A percentile compares a stretch with the other conserved stretches of the same genome.
These are phyloP conservation scores for Gobiocypris rarus DNA, from an alignment of 2,113 vertebrate species.

Conservation along the genomic window DNA sequence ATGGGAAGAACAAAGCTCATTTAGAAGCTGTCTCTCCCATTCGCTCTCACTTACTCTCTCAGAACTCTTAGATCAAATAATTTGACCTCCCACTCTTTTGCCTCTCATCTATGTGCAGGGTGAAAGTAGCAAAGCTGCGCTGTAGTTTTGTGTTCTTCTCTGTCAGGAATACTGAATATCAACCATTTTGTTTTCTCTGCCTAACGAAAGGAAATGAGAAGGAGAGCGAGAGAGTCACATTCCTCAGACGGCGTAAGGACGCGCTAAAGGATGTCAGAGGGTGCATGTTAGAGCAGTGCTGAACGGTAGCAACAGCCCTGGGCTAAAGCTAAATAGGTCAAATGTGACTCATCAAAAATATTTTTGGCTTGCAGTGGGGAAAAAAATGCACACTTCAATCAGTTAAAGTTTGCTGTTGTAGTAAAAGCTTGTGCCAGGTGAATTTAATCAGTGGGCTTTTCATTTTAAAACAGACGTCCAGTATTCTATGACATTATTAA, in stretches of 20 bases:
- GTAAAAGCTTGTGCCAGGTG: slow-evolving; percentile 12
- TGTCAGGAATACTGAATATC: slow-evolving; percentile 33
- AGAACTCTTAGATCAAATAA: slow-evolving; percentile 36
- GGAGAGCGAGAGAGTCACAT: background rate
- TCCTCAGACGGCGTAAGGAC: slow-evolving; percentile 24
- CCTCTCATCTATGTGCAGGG: slow-evolving; percentile 12
- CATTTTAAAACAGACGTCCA: background rate
- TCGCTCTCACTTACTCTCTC: slow-evolving; percentile 18
- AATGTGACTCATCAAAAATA: slow-evolving; percentile 33
- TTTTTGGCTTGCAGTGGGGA: background rate
- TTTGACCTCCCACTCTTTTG: slow-evolving; percentile 29
- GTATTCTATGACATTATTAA: slow-evolving; percentile 19
- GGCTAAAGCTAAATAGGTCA: slow-evolving; percentile 41
- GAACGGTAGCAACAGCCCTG: slow-evolving; percentile 36
- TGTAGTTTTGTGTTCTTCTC: slow-evolving; percentile 28
- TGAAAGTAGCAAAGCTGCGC: slow-evolving; percentile 1
- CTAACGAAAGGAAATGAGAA: slow-evolving; percentile 27
- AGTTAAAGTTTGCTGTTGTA: slow-evolving; percentile 15
- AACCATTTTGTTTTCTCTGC: background rate
- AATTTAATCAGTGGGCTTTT: slow-evolving; percentile 13
- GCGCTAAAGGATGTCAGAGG: slow-evolving; percentile 33
- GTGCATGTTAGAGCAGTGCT: slow-evolving; percentile 23
- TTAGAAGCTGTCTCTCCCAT: background rate
- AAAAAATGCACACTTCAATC: background rate
- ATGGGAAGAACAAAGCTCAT: slow-evolving; percentile 41